phyloP scores from a whole-genome alignment of 1,140 invertebrate species.

The Littorina saxatilis region DNA sequence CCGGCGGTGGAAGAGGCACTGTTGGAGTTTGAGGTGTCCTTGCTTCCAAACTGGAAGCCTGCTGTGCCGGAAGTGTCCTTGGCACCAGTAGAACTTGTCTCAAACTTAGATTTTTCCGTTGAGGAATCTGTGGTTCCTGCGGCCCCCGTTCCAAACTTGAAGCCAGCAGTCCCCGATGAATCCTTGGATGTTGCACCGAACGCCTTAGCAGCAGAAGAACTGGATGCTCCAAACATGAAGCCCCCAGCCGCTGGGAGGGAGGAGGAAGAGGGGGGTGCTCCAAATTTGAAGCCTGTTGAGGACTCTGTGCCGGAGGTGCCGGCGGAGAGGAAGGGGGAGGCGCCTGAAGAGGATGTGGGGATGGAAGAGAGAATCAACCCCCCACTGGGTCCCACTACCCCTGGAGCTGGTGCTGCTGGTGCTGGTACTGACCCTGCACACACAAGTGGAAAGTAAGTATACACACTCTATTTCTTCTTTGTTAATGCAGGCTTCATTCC shows the following conservation, averaged over 20 bases:
- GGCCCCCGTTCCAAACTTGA: no score
- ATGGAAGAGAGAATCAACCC: background rate
- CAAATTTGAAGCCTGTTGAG: background rate
- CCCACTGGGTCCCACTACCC: background rate
- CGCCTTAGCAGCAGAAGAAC: no score
- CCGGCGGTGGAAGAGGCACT: background rate
- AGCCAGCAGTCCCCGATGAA: no score
- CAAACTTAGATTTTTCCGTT: conserved; percentile 34
- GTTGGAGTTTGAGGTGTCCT: conserved; percentile 17
- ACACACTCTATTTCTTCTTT: background rate
- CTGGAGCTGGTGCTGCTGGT: background rate
- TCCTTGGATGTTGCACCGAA: no score
- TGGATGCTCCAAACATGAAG: background rate
- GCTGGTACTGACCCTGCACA: background rate
- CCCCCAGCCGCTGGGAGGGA: background rate
- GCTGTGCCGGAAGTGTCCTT: background rate
- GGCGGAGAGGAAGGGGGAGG: background rate
- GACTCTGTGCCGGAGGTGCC: background rate
- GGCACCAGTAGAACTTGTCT: background rate
- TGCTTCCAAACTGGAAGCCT: conserved; percentile 2
- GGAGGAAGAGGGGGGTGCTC: background rate
- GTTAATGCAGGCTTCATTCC: background rate
- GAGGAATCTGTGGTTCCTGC: no score
- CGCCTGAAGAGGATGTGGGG: background rate
- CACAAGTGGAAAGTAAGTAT: background rate